A percentile compares a stretch with the other conserved stretches of the same genome.
phyloP scores from a whole-genome alignment of 1,140 invertebrate genomes.

The Ctenoplectra terminalis region DNA sequence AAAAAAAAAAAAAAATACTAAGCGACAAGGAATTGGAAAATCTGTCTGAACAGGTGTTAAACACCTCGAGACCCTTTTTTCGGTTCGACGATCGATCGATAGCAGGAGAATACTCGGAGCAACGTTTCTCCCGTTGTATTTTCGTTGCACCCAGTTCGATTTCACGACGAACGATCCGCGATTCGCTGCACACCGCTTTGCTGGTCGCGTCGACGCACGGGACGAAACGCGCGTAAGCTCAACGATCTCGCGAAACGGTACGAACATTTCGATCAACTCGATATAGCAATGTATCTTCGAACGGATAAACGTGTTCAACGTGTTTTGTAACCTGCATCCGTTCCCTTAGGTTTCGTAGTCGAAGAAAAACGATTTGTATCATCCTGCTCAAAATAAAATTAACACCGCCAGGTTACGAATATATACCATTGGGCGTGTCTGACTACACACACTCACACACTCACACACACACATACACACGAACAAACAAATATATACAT shows the following conservation, averaged over 20 bases:
- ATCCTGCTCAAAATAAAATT: conserved; percentile 32
- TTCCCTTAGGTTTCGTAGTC: conserved; percentile 22
- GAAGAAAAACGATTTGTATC: conserved; percentile 21
- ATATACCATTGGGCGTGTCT: conserved; percentile 9
- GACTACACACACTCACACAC: neutral
- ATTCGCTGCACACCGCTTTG: conserved; percentile 19
- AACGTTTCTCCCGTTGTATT: conserved; percentile 36
- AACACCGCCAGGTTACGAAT: conserved; percentile 4
- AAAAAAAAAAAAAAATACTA: neutral
- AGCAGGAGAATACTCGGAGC: conserved; percentile 27
- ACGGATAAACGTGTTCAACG: conserved; percentile 32
- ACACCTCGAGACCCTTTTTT: conserved; percentile 3
- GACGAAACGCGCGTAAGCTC: conserved; percentile 17
- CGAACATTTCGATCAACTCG: conserved; percentile 20
- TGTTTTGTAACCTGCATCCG: conserved; percentile 38
- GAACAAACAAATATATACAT: neutral
- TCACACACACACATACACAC: neutral
- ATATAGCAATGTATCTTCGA: conserved; percentile 9
- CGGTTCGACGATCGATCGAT: conserved; percentile 33
- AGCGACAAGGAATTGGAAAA: conserved; percentile 23
- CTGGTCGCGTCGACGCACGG: conserved; percentile 22
- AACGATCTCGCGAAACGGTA: conserved; percentile 3
- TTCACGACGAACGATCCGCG: conserved; percentile 9
- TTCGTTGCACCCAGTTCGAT: conserved; percentile 35
- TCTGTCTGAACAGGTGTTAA: neutral